Base-by-base conservation (phyloP, 1,140 invertebrate genomes). In the Heliconius himera region DNA sequence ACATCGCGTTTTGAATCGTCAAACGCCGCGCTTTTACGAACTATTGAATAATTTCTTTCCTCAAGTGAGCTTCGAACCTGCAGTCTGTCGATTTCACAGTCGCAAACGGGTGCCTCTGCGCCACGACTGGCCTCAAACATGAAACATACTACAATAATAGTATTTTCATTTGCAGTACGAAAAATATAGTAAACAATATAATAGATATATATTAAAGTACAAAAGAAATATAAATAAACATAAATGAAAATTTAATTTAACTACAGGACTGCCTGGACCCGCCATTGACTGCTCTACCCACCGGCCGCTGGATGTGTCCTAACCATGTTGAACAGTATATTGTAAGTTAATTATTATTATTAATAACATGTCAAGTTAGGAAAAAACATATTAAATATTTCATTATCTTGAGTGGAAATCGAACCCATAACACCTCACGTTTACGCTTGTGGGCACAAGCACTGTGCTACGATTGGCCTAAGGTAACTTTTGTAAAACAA, bases 221-320 rank as follows among this genome's bases (percentile, higher is more conserved):
- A 41, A 41, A 41, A 41, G 41, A 41, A 41, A 41, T 41, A 41
- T 41, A 41, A 41, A 41, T 41, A 41, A 16, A 46, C 13, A 46
- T 46, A 36, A 36, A 36, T 36, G 6, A 8, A 36, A 1, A 8
- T 36, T 8, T 6, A 8, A 36, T 36, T 36, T 36, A 36, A 36
- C 6, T 36, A 20, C 90, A 96, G 95, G 99, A 99, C 90, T 99
- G 99, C 89, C 91, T 99, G 38, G 97, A 99, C 93, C 98, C 98
- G 22, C 99, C 99, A 1, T 93, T 99, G 26, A 98, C 98, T 0
- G 96, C 97, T 8, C 95, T 98, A 79, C 98, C 99, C 2, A 96
- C 97, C 29, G 98, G 97, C 0, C 94, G 97, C 33, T 99, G 99
- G 99, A 99, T 99, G 98, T 99, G 99, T 94, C 98, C 98, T 1